Evolutionary conservation across 1,140 invertebrate species (phyloP), one percentile per base, ranked within the genome.

Genomic region (Caenorhabditis remanei): DNA sequence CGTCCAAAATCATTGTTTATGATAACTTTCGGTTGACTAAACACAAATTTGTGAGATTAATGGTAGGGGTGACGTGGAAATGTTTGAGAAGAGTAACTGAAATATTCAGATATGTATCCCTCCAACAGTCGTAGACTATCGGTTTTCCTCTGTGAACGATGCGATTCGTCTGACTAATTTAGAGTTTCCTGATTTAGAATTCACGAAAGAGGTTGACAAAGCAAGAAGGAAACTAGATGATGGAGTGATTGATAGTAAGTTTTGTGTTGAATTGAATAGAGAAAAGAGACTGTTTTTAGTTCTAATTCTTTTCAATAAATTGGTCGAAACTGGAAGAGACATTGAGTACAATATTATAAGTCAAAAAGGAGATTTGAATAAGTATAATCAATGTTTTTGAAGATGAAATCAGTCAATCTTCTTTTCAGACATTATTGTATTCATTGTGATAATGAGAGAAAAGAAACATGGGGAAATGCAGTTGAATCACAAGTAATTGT

Each of bases 391-490:
- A 21, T 11, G 5, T 11, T 14, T 63, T 63, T 32, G 11, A 40
- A 63, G 32, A 63, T 32, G 8, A 63, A 8, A 11, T 6, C n/a
- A 11, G 11, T 21, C n/a, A 11, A 2, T 21, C 32, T 63, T 40
- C 21, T 63, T 32, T 71, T 71, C 65, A 71, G 46, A 53, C 21
- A 50, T 9, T 63, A 63, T 14, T 79, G 71, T 50, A 79, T 50
- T 50, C 71, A 50, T 11, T 79, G 71, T 50, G 71, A 79, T 50
- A 11, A 13, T 50, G 7, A 21, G 9, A n/a, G n/a, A 11, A 79
- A 79, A 24, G 11, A 79, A 24, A 79, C 71, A 21, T 79, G 71
- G 71, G 71, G 46, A 79, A 79, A 79, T 24, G 71, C 71, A 79
- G 14, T 79, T 4, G 71, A 79, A 79, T 40, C 71, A 50, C 71